Evolutionary conservation across 2,797 vertebrate genomes (phyloP).

Genomic region (Nannoperca australis): DNA sequence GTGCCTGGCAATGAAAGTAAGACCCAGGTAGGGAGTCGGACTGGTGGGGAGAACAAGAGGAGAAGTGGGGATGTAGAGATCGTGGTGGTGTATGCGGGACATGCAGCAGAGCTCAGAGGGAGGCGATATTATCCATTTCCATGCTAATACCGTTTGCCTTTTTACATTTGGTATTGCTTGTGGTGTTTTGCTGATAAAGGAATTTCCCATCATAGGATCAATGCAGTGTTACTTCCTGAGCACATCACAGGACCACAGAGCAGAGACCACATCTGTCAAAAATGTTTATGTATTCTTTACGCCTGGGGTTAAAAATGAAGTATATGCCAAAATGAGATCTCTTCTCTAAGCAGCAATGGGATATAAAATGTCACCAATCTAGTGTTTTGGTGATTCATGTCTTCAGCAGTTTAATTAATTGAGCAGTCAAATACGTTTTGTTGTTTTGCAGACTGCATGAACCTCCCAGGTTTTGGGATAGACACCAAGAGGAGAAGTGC

Average conservation of each 20-base stretch:
- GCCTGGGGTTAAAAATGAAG: not conserved
- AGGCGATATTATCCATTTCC: constrained; percentile 45
- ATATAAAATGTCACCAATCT: not conserved
- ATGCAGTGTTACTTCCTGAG: not conserved
- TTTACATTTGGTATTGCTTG: constrained; percentile 24
- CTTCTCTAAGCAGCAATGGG: not conserved
- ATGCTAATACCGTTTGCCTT: constrained; percentile 40
- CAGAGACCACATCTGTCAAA: not conserved
- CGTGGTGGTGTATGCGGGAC: constrained; percentile 5
- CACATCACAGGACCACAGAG: not conserved
- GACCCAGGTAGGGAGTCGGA: constrained; percentile 39
- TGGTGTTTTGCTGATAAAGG: constrained; percentile 24
- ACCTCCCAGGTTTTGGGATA: not conserved
- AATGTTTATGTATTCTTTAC: not conserved
- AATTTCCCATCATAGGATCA: constrained; percentile 20
- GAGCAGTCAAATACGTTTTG: not conserved
- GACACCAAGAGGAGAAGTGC: not conserved
- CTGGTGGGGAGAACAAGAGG: constrained; percentile 27
- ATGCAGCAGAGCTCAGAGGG: constrained; percentile 38
- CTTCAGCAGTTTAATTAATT: not conserved
- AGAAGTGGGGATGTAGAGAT: constrained; percentile 12
- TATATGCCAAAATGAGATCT: not conserved
- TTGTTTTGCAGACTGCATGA: not conserved
- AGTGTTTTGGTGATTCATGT: not conserved
- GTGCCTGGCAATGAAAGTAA: constrained; percentile 47